A percentile compares a stretch with the other conserved stretches of the same genome.
Conservation (phyloP, 1,140 invertebrate genomes). For the Batillaria attramentaria region DNA sequence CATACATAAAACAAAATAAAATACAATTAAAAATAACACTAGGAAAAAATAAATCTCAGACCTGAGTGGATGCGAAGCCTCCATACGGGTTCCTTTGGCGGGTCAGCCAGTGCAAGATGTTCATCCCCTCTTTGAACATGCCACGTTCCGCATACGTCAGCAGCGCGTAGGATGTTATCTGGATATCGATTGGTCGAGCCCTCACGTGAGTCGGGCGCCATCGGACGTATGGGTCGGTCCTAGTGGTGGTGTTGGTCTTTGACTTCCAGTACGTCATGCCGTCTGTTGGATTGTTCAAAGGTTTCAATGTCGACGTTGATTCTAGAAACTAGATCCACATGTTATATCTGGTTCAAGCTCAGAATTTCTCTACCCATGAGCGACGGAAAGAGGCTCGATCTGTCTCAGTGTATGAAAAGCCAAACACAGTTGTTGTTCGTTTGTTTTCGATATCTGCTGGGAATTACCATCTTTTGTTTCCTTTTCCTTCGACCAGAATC, state of each 20-base stretch:
- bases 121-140: conserved; percentile 74
- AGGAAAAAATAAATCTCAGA: conserved; percentile 21
- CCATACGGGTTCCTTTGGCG: conserved; percentile 85
- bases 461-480: too few species aligned
- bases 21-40: background rate
- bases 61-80: conserved; percentile 84
- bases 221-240: conserved; percentile 17
- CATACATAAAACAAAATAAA: background rate
- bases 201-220: conserved; percentile 57
- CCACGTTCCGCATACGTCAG: conserved; percentile 74
- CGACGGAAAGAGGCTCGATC: too few species aligned
- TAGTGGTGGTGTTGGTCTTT: conserved; percentile 34
- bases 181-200: conserved; percentile 82
- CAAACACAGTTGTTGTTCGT: too few species aligned
- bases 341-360: too few species aligned
- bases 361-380: too few species aligned
- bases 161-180: conserved; percentile 89
- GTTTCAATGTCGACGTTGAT: too few species aligned
- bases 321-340: too few species aligned
- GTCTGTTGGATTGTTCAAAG: conserved; percentile 68
- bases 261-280: conserved; percentile 82
- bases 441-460: too few species aligned
- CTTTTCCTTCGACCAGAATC: too few species aligned
- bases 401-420: too few species aligned
- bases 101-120: conserved; percentile 89